Evolutionary conservation across 2,888 invertebrate genomes (phyloP), one percentile per base, ranked within the genome.

Genomic region (Arctia plantaginis): DNA sequence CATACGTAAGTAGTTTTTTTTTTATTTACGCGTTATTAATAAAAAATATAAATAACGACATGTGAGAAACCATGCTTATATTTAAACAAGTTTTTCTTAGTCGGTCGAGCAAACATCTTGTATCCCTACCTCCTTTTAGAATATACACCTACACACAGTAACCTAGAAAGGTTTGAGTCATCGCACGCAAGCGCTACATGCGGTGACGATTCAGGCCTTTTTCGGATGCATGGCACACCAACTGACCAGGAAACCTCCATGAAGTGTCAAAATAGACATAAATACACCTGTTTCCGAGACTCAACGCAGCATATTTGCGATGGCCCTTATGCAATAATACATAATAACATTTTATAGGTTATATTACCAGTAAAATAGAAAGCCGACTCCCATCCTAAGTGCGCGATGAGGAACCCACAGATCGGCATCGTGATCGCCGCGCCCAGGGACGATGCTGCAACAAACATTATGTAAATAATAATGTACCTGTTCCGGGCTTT

Each of bases 341-440:
- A 3, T 59, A 59, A 59, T 27, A n/a, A 55, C 1, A n/a, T 59
- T 15, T 27, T 59, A 27, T 27, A 59, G 51, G 51, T 20, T 33
- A 76, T 80, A 90, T 93, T 90, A 94, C 97, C 98, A 73, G 98
- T 98, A 78, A 98, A 96, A 92, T 99, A 99, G 95, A 99, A 99
- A 30, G 98, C 98, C 0, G 98, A 98, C 82, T 98, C 97, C 99
- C 99, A 99, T 20, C 99, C 98, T 73, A 97, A 96, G 76, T 97
- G 96, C 13, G 97, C 97, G 81, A 98, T 98, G 74, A 99, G 96
- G 87, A 97, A 97, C 27, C 98, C 98, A 85, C 98, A 98, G 79
- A 98, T 96, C 0, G 99, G 99, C 97, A 99, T 97, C 0, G 98
- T 98, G 66, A 99, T 95, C 13, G 99, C 98, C 41, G 99, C 99